Conservation (phyloP, 1,140 invertebrate species). For the Zaprionus ornatus region DNA sequence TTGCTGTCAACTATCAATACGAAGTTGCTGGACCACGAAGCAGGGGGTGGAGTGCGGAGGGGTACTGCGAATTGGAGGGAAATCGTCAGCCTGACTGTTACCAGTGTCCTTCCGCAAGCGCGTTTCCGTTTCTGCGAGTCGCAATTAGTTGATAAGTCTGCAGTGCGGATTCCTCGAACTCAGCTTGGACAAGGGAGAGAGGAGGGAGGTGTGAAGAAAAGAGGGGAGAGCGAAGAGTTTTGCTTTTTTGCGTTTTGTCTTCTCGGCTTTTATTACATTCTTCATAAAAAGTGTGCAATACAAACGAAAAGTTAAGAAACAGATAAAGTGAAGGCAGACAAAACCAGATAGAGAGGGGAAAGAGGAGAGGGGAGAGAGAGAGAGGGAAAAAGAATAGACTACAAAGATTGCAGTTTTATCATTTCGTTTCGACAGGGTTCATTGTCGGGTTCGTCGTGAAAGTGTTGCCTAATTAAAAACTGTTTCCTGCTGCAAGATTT, state of each 20-base stretch:
- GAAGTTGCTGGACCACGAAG: background rate
- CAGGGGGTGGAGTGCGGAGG: background rate
- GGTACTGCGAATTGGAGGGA: background rate
- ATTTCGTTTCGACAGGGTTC: constrained; percentile 33
- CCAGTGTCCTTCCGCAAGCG: background rate
- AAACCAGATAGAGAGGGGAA: background rate
- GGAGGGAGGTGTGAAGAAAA: too few species aligned
- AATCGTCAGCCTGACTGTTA: constrained; percentile 4
- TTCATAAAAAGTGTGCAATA: constrained; percentile 12
- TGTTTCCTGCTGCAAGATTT: constrained; percentile 28
- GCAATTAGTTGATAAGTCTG: constrained; percentile 19
- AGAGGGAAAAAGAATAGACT: background rate
- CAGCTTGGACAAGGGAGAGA: background rate
- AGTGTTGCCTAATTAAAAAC: constrained; percentile 60
- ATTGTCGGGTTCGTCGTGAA: constrained; percentile 8
- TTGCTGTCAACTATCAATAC: constrained; percentile 35
- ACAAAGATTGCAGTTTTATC: constrained; percentile 32
- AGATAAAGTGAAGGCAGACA: background rate
- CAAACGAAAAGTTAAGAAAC: constrained; percentile 5
- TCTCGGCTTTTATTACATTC: constrained; percentile 24
- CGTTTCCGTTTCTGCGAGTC: constrained; percentile 27
- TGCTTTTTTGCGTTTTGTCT: constrained; percentile 7
- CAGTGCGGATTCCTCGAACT: constrained; percentile 8
- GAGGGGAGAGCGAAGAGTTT: background rate
- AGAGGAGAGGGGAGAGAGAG: background rate